Percentiles rank a stretch among this genome's conserved stretches.
Conservation (phyloP, 2,888 invertebrate species). For the Sthenelais limicola region DNA sequence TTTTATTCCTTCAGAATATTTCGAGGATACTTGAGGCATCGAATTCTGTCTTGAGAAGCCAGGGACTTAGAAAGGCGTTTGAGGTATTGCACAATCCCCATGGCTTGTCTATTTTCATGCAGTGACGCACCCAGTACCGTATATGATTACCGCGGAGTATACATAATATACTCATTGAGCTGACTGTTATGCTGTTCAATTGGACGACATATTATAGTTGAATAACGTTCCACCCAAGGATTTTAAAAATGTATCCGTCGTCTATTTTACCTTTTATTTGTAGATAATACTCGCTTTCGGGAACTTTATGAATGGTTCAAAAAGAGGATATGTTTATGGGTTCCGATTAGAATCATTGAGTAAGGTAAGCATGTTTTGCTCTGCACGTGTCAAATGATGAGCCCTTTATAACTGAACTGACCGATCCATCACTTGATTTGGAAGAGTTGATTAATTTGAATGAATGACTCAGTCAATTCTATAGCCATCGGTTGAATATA, state of each 20-base stretch:
- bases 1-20: background rate
- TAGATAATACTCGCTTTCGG: conserved; percentile 53
- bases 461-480: too few relatives aligned
- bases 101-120: background rate
- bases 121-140: too few relatives aligned
- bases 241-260: too few relatives aligned
- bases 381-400: background rate
- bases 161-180: too few relatives aligned
- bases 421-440: too few relatives aligned
- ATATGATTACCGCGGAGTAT: too few relatives aligned
- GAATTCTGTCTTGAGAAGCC: too few relatives aligned
- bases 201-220: too few relatives aligned
- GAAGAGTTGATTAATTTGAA: too few relatives aligned
- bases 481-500: too few relatives aligned
- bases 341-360: conserved; percentile 50
- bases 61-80: conserved; percentile 43
- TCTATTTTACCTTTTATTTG: conserved; percentile 20
- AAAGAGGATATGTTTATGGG: conserved; percentile 49
- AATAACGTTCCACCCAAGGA: too few relatives aligned
- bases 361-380: conserved; percentile 43
- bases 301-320: conserved; percentile 52
- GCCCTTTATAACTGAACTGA: background rate
- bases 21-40: background rate
- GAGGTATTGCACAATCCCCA: conserved; percentile 24
- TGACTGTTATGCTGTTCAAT: too few relatives aligned